Conservation (phyloP, 2,888 invertebrate species). For the Noctuana brunneofusca region DNA sequence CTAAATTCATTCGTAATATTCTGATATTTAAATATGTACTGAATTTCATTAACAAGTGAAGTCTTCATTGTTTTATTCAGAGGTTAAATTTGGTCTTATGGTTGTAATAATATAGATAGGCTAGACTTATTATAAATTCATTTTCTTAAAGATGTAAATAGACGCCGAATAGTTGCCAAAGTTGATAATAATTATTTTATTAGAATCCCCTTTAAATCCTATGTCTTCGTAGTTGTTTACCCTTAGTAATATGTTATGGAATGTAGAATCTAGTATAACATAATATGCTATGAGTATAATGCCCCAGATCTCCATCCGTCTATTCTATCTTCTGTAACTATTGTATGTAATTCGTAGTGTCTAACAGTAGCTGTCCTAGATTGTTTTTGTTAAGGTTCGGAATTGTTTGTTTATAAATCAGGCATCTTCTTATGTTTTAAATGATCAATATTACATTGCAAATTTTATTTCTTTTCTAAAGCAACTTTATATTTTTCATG, state of each 20-base stretch:
- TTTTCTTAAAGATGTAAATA: conserved; percentile 41
- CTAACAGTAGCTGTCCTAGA: conserved; percentile 69
- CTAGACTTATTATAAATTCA: conserved; percentile 6
- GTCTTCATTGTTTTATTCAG: neutral
- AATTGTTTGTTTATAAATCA: conserved; percentile 44
- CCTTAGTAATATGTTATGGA: conserved; percentile 49
- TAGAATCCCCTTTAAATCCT: conserved; percentile 43
- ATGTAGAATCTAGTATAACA: conserved; percentile 57
- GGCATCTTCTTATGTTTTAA: neutral
- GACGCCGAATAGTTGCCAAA: conserved; percentile 45
- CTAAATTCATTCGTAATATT: neutral
- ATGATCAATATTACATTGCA: too few species aligned
- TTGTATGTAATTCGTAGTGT: conserved; percentile 72
- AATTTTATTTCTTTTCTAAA: neutral
- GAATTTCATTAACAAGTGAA: neutral
- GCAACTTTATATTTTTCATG: neutral
- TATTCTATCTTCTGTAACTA: conserved; percentile 79
- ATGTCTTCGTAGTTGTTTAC: conserved; percentile 44
- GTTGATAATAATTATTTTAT: conserved; percentile 31
- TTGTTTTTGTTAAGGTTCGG: conserved; percentile 51
- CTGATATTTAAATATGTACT: neutral
- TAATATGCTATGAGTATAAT: conserved; percentile 71
- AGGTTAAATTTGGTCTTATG: conserved; percentile 15
- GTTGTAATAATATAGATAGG: conserved; percentile 17
- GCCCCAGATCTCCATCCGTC: conserved; percentile 84